Percentiles rank a stretch among this genome's conserved stretches.
phyloP scores from a whole-genome alignment of 2,888 invertebrate species.

The Caenorhabditis uteleia region DNA sequence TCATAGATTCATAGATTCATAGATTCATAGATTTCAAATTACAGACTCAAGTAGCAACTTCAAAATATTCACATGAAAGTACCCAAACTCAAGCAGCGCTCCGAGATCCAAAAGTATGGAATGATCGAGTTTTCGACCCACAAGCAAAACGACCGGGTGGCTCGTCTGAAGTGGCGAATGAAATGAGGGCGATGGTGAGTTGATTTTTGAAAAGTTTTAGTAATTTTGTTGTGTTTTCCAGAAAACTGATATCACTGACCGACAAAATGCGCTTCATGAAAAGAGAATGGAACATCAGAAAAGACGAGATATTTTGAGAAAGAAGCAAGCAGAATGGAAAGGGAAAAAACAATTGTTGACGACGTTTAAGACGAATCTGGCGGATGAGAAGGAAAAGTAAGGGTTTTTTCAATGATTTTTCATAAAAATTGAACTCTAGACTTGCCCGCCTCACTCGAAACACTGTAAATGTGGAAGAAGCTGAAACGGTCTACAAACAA shows the following conservation, averaged over 20 bases:
- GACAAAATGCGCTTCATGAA: neutral
- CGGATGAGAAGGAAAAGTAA: neutral
- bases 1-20: no score
- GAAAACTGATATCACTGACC: neutral
- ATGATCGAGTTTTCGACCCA: neutral
- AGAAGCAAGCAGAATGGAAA: slow-evolving; percentile 8
- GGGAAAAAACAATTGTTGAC: slow-evolving; percentile 5
- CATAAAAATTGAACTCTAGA: slow-evolving; percentile 3
- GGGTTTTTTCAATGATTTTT: no score
- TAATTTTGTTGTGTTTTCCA: no score
- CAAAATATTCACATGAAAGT: slow-evolving; percentile 27
- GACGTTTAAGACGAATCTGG: slow-evolving; percentile 9
- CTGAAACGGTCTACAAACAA: slow-evolving; percentile 19
- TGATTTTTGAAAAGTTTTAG: no score
- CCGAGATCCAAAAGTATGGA: slow-evolving; percentile 1
- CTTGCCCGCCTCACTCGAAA: slow-evolving; percentile 6
- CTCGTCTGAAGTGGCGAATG: no score
- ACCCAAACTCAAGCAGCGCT: slow-evolving; percentile 15
- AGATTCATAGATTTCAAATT: no score
- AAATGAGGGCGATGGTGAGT: no score
- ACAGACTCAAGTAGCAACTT: slow-evolving; percentile 16
- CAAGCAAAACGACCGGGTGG: no score
- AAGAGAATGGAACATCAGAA: slow-evolving; percentile 5
- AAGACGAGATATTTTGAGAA: slow-evolving; percentile 5
- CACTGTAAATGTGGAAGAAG: slow-evolving; percentile 33